These are phyloP conservation scores for Carcinoscorpius rotundicauda DNA, from an alignment of 1,140 invertebrate species.

Conservation along the genomic window DNA sequence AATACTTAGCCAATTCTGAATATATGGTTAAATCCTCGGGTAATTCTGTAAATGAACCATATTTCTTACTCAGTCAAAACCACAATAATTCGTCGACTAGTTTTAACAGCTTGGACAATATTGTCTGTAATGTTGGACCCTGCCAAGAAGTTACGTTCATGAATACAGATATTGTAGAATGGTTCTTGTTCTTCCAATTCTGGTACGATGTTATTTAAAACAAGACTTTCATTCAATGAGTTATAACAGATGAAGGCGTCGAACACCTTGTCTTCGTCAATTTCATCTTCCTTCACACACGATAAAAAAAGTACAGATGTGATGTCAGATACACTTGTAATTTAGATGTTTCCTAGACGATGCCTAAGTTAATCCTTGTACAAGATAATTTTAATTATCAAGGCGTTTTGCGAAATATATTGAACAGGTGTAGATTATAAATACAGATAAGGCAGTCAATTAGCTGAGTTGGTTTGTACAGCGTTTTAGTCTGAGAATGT, in stretches of 20 bases:
- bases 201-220: constrained; percentile 60
- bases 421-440: too few relatives aligned
- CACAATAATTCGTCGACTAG: constrained; percentile 63
- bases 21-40: too few relatives aligned
- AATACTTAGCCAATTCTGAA: too few relatives aligned
- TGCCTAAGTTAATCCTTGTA: too few relatives aligned
- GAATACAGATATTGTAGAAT: constrained; percentile 47
- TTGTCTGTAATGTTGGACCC: constrained; percentile 62
- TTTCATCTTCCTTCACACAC: constrained; percentile 47
- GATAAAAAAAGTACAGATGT: too few relatives aligned
- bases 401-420: too few relatives aligned
- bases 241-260: constrained; percentile 80
- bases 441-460: constrained; percentile 5
- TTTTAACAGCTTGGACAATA: constrained; percentile 57
- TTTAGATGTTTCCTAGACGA: too few relatives aligned
- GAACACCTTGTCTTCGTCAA: constrained; percentile 59
- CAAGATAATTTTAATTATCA: too few relatives aligned
- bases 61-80: constrained; percentile 49
- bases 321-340: constrained; percentile 46
- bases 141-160: constrained; percentile 56
- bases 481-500: too few relatives aligned
- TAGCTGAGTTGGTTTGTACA: too few relatives aligned
- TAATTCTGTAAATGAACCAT: too few relatives aligned
- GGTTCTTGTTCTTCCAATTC: constrained; percentile 50
- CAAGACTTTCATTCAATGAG: constrained; percentile 55